A percentile compares a stretch with the other conserved stretches of the same genome.
These are phyloP conservation scores for Atherinosoma microstoma DNA, from an alignment of 2,797 vertebrate species.

Conservation along the genomic window DNA sequence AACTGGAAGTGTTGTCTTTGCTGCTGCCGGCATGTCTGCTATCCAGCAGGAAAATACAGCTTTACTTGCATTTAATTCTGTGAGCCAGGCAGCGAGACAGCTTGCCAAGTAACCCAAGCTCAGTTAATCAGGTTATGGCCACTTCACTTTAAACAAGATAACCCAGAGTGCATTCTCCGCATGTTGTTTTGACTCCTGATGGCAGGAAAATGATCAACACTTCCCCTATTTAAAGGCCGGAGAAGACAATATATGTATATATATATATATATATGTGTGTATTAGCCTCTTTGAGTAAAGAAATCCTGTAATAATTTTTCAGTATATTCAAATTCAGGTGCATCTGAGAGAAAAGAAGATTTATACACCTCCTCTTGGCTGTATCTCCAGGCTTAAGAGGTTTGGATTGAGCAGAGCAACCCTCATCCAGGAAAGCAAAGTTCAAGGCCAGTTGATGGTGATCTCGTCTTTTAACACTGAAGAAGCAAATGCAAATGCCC, in stretches of 20 bases:
- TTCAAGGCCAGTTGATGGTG: background rate
- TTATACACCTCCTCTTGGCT: background rate
- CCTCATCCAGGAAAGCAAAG: background rate
- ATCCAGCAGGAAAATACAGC: background rate
- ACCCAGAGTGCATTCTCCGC: conserved; percentile 9
- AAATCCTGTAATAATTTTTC: background rate
- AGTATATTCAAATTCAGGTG: background rate
- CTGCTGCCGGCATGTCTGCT: background rate
- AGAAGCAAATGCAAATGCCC: background rate
- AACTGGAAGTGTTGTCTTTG: background rate
- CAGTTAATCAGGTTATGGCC: conserved; percentile 53
- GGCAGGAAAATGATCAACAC: background rate
- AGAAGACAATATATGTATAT: background rate
- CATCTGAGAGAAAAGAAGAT: background rate
- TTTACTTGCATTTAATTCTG: conserved; percentile 2
- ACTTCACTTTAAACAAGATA: conserved; percentile 39
- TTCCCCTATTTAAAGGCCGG: background rate
- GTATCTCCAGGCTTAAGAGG: background rate
- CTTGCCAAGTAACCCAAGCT: conserved; percentile 32
- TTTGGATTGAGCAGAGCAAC: background rate
- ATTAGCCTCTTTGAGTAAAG: background rate
- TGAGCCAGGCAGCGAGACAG: conserved; percentile 19
- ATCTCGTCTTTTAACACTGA: background rate
- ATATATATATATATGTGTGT: background rate
- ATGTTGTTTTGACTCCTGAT: background rate